These are phyloP conservation scores for Smithornis capensis DNA, from an alignment of 2,113 vertebrate genomes.

Conservation along the genomic window DNA sequence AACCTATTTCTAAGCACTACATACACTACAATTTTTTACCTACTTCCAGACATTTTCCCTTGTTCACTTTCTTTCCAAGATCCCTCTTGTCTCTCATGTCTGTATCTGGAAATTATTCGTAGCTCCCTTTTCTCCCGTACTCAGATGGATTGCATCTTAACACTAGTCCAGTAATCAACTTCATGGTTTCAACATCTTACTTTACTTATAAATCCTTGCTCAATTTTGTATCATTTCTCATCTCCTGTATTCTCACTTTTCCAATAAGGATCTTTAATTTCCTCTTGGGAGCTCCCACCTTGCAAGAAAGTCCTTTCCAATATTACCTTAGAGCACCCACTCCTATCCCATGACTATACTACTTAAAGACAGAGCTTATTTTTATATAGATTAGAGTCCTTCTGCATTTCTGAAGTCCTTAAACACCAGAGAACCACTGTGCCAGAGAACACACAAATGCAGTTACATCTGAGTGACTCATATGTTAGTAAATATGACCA, in stretches of 20 bases:
- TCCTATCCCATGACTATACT: background rate
- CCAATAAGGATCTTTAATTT: background rate
- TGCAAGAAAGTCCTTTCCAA: background rate
- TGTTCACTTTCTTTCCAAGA: background rate
- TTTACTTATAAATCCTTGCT: background rate
- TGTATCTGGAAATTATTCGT: background rate
- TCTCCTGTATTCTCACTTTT: background rate
- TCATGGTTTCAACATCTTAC: background rate
- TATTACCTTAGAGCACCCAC: background rate
- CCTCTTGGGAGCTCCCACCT: background rate
- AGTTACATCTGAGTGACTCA: rapidly evolving
- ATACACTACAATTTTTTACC: background rate
- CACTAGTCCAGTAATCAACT: background rate
- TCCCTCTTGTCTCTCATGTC: background rate
- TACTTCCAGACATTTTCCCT: background rate
- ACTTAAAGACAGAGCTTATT: background rate
- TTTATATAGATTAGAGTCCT: background rate
- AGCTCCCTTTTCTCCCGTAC: background rate
- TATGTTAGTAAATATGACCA: background rate
- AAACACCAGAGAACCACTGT: background rate
- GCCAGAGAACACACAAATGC: background rate
- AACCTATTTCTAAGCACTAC: background rate
- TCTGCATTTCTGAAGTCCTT: background rate
- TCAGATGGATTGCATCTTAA: background rate
- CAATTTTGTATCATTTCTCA: background rate